A percentile compares a stretch with the other conserved stretches of the same genome.
Evolutionary conservation across 2,113 vertebrate species (phyloP).

Genomic region (Cyanistes caeruleus): DNA sequence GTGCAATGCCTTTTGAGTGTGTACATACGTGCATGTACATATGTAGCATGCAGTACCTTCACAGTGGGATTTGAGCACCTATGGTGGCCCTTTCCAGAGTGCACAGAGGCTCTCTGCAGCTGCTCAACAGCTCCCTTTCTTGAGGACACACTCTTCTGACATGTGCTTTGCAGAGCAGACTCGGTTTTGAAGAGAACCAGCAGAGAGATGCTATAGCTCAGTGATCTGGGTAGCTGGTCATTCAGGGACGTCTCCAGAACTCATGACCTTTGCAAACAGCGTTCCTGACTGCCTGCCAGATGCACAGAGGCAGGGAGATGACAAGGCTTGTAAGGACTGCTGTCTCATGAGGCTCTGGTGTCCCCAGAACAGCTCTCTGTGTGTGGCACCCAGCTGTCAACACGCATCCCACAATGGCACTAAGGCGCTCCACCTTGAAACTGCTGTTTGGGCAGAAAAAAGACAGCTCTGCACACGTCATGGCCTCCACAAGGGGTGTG

Average conservation of each 20-base stretch:
- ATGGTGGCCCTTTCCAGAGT: neutral
- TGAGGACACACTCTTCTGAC: neutral
- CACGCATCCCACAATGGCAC: accelerated
- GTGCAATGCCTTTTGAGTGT: neutral
- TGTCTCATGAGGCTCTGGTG: neutral
- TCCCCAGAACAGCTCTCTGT: neutral
- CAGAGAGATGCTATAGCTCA: neutral
- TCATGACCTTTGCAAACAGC: neutral
- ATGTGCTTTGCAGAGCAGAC: neutral
- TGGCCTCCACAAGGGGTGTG: neutral
- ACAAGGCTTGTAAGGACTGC: neutral
- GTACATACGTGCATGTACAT: accelerated
- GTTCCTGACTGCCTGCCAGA: neutral
- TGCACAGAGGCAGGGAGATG: neutral
- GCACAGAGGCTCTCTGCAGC: neutral
- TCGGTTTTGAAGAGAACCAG: neutral
- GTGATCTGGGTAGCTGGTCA: neutral
- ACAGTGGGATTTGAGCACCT: neutral
- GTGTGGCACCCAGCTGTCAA: neutral
- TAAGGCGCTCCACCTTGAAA: neutral
- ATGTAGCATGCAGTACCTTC: neutral
- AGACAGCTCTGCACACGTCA: accelerated
- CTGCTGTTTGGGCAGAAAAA: neutral
- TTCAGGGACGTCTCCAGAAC: neutral
- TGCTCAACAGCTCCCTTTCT: neutral